phyloP scores from a whole-genome alignment of 2,113 vertebrate genomes.

The Typhlomys cinereus region DNA sequence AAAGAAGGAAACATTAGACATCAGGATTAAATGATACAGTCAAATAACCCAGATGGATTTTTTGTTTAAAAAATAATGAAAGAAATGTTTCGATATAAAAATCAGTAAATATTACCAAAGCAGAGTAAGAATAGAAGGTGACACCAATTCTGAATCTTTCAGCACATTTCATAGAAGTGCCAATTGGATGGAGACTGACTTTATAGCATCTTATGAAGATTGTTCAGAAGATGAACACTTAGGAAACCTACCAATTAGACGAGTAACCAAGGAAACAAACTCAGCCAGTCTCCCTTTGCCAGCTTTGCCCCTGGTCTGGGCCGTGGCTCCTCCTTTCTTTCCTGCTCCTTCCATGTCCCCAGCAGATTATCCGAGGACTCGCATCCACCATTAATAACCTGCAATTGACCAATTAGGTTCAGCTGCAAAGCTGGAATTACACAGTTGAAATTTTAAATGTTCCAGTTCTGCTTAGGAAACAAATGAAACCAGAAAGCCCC shows the following conservation, averaged over 20 bases:
- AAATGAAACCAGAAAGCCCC: slow-evolving; percentile 62
- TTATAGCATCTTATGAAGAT: slow-evolving; percentile 30
- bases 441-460: slow-evolving; percentile 43
- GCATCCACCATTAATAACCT: slow-evolving; percentile 36
- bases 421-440: slow-evolving; percentile 43
- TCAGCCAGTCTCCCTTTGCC: background rate
- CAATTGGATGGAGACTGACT: background rate
- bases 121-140: background rate
- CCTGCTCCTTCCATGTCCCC: background rate
- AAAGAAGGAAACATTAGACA: background rate
- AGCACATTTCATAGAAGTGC: slow-evolving; percentile 2
- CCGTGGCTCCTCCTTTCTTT: background rate
- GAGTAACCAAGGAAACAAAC: background rate
- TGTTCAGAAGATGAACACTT: background rate
- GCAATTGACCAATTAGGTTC: slow-evolving; percentile 47
- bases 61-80: background rate
- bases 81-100: slow-evolving; percentile 14
- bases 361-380: background rate
- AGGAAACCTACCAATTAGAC: background rate
- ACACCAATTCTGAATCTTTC: background rate
- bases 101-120: background rate
- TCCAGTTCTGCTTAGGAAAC: slow-evolving; percentile 46
- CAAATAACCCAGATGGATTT: slow-evolving; percentile 29
- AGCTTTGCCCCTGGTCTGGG: background rate
- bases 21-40: background rate